These are phyloP conservation scores for Cantharis lateralis DNA, from an alignment of 2,888 invertebrate genomes.

Conservation along the genomic window DNA sequence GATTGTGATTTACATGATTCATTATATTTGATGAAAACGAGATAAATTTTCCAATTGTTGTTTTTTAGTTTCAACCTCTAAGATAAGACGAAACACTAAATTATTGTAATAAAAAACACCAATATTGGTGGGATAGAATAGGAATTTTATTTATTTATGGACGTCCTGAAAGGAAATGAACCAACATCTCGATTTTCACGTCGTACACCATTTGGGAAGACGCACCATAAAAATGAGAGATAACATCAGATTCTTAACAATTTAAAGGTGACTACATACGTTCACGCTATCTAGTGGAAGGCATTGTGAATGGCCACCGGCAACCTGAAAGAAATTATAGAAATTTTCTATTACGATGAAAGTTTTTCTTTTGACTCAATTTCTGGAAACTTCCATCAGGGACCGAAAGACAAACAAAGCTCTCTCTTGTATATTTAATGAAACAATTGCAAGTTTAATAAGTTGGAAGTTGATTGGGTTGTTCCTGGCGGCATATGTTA, in stretches of 20 bases:
- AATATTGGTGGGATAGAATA: not conserved
- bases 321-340: too few species aligned
- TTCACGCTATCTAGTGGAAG: too few species aligned
- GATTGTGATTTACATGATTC: not conserved
- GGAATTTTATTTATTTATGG: not conserved
- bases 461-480: too few species aligned
- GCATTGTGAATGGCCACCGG: too few species aligned
- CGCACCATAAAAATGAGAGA: not conserved
- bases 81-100: not conserved
- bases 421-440: too few species aligned
- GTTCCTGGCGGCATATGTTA: too few species aligned
- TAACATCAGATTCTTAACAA: not conserved
- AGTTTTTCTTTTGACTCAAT: too few species aligned
- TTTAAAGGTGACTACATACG: not conserved
- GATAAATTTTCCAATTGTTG: not conserved
- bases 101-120: not conserved
- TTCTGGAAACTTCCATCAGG: too few species aligned
- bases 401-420: too few species aligned
- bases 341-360: too few species aligned
- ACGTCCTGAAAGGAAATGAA: not conserved
- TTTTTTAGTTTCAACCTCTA: not conserved
- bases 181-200: not conserved
- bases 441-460: too few species aligned
- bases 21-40: not conserved
- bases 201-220: not conserved